Percentiles rank a stretch among this genome's conserved stretches.
These are phyloP conservation scores for Calliscelio sp. DNA, from an alignment of 2,888 invertebrate species.

Conservation along the genomic window DNA sequence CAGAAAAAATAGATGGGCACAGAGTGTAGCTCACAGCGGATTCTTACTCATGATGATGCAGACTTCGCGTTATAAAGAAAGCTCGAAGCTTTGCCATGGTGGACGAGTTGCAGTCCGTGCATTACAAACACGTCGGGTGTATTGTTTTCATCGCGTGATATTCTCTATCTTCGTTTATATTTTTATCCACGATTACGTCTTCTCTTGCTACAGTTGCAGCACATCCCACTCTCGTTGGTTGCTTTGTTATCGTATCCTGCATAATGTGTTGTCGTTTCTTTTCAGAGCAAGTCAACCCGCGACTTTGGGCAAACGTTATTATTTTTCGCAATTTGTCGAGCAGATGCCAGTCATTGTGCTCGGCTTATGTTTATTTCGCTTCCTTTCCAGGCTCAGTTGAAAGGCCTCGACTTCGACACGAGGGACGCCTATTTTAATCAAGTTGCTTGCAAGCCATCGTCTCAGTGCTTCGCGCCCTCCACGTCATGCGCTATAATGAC, in stretches of 20 bases:
- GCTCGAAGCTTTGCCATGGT: slow-evolving; percentile 64
- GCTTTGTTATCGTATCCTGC: slow-evolving; percentile 41
- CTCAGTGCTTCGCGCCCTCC: slow-evolving; percentile 37
- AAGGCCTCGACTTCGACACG: slow-evolving; percentile 53
- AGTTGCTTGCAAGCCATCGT: slow-evolving; percentile 80
- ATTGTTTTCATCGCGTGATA: slow-evolving; percentile 45
- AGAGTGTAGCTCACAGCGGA: slow-evolving; percentile 21
- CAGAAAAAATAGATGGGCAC: too few relatives aligned
- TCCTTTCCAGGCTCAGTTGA: slow-evolving; percentile 30
- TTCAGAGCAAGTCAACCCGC: slow-evolving; percentile 52
- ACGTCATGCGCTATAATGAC: slow-evolving; percentile 74
- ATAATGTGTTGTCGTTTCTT: slow-evolving; percentile 57
- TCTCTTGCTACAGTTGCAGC: slow-evolving; percentile 22
- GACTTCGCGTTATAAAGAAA: slow-evolving; percentile 75
- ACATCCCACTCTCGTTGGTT: neutral
- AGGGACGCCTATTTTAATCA: slow-evolving; percentile 82
- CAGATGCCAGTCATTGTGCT: slow-evolving; percentile 78
- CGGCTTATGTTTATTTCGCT: slow-evolving; percentile 68
- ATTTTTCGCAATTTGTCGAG: slow-evolving; percentile 84
- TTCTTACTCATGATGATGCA: slow-evolving; percentile 73
- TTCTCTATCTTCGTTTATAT: slow-evolving; percentile 8
- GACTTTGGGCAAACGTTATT: slow-evolving; percentile 82
- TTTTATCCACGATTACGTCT: slow-evolving; percentile 53
- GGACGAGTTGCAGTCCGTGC: slow-evolving; percentile 65
- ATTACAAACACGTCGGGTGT: slow-evolving; percentile 70